These are phyloP conservation scores for Carassius carassius DNA, from an alignment of 2,113 vertebrate species.

Conservation along the genomic window DNA sequence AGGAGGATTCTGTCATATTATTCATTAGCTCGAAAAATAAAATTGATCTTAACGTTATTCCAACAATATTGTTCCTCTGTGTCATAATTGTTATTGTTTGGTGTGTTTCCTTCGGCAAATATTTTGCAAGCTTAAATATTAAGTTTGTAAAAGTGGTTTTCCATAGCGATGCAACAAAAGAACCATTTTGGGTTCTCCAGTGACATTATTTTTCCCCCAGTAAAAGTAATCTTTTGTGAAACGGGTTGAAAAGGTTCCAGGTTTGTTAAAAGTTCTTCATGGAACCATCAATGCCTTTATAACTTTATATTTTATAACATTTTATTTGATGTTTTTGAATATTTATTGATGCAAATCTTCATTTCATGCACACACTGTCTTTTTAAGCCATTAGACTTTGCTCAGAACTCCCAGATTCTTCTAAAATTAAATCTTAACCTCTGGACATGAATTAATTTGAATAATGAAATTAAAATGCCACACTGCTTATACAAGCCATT, in stretches of 20 bases:
- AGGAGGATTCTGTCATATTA: too few species aligned
- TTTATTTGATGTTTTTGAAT: not conserved
- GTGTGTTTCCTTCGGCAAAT: not conserved
- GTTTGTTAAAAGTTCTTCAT: not conserved
- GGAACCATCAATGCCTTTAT: not conserved
- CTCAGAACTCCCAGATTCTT: not conserved
- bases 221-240: not conserved
- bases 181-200: not conserved
- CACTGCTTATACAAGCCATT: not conserved
- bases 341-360: not conserved
- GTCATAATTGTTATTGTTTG: too few species aligned
- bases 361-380: not conserved
- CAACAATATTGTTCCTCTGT: not conserved
- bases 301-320: not conserved
- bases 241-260: not conserved
- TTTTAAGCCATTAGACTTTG: conserved; percentile 20
- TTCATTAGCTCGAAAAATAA: too few species aligned
- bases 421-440: conserved; percentile 29
- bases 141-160: not conserved
- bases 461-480: conserved; percentile 39
- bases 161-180: not conserved
- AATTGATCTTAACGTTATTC: too few species aligned
- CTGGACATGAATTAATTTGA: conserved; percentile 41
- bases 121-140: not conserved
- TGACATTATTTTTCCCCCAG: not conserved